Conservation (phyloP, 2,797 vertebrate genomes). For the Danio aesculapii region DNA sequence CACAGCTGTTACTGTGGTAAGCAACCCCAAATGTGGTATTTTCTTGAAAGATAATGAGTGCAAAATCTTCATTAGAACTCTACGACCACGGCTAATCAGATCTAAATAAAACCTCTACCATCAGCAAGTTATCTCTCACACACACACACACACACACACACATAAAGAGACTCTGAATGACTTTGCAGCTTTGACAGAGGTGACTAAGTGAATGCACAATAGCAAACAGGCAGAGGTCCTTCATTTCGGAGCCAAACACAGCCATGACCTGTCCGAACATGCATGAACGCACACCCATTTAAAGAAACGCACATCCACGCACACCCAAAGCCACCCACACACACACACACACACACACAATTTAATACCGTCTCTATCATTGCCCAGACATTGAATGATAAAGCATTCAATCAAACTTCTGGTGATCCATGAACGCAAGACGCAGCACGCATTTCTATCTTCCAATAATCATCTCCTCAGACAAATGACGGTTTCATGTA, state of each 20-base stretch:
- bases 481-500: constrained; percentile 31
- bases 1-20: constrained; percentile 68
- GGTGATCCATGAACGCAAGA: constrained; percentile 57
- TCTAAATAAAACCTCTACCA: constrained; percentile 69
- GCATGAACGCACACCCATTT: constrained; percentile 60
- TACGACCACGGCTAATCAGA: constrained; percentile 71
- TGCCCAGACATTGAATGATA: constrained; percentile 64
- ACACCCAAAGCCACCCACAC: constrained; percentile 50
- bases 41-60: constrained; percentile 70
- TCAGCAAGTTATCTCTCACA: constrained; percentile 70
- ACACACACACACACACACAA: constrained; percentile 43
- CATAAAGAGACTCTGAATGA: constrained; percentile 44
- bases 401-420: constrained; percentile 43
- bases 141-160: constrained; percentile 23
- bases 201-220: constrained; percentile 60
- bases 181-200: constrained; percentile 65
- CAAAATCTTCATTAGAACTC: constrained; percentile 59
- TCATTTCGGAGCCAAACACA: constrained; percentile 40
- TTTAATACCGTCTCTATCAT: constrained; percentile 49
- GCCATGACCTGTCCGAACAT: constrained; percentile 62
- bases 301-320: constrained; percentile 51
- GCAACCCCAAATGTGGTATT: constrained; percentile 64
- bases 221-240: constrained; percentile 64
- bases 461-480: constrained; percentile 54
- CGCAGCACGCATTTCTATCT: constrained; percentile 51